These are phyloP conservation scores for Heliconius ismenius DNA, from an alignment of 2,888 invertebrate species.

Conservation along the genomic window DNA sequence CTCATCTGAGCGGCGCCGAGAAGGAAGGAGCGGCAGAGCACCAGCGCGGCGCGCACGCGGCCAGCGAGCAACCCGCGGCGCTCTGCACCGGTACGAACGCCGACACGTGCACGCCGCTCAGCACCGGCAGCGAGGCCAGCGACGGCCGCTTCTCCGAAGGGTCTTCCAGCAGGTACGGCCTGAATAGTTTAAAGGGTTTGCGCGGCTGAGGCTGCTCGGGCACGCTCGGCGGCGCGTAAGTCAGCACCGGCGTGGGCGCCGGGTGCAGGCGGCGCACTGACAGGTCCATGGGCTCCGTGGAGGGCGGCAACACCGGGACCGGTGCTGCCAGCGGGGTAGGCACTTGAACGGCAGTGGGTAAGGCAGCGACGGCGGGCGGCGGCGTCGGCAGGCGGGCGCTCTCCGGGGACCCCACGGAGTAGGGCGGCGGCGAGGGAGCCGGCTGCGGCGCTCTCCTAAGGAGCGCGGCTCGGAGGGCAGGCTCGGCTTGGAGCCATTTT, in stretches of 20 bases:
- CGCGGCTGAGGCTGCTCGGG: slow-evolving; percentile 68
- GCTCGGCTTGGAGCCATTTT: slow-evolving; percentile 94
- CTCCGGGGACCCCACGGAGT: slow-evolving; percentile 71
- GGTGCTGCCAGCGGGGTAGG: slow-evolving; percentile 48
- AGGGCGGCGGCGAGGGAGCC: slow-evolving; percentile 76
- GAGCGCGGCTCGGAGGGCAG: slow-evolving; percentile 88
- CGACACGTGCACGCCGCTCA: slow-evolving; percentile 67
- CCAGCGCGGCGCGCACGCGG: slow-evolving; percentile 81
- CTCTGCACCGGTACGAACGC: slow-evolving; percentile 77
- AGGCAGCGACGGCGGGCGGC: slow-evolving; percentile 61
- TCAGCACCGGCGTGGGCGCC: slow-evolving; percentile 51
- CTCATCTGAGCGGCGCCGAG: slow-evolving; percentile 76
- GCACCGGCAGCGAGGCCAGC: slow-evolving; percentile 67
- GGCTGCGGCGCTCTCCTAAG: slow-evolving; percentile 74
- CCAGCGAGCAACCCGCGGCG: slow-evolving; percentile 67
- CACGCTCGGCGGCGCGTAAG: slow-evolving; percentile 52
- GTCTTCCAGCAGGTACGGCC: slow-evolving; percentile 88
- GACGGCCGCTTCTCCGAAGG: slow-evolving; percentile 68
- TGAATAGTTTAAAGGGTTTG: slow-evolving; percentile 88
- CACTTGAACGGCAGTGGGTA: slow-evolving; percentile 58
- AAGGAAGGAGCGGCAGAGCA: slow-evolving; percentile 85
- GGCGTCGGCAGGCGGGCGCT: slow-evolving; percentile 75
- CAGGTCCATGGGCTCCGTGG: slow-evolving; percentile 67
- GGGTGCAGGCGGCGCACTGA: slow-evolving; percentile 60
- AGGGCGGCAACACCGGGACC: slow-evolving; percentile 56